phyloP scores from a whole-genome alignment of 2,888 invertebrate species.

The Latheticus oryzae region DNA sequence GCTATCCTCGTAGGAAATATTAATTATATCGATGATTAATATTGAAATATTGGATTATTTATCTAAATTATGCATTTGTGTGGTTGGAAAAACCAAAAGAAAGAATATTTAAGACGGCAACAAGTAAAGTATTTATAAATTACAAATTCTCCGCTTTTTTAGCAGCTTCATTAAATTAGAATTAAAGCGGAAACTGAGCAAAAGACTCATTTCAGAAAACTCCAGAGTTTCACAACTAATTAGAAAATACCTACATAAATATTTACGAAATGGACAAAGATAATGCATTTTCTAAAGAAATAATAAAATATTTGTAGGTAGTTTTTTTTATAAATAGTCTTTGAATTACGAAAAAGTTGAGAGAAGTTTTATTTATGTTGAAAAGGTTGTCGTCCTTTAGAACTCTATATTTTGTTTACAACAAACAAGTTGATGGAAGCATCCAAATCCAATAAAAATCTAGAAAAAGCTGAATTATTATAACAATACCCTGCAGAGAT shows the following conservation, averaged over 20 bases:
- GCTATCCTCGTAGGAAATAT: constrained; percentile 28
- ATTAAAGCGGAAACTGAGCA: constrained; percentile 7
- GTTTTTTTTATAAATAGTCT: no score
- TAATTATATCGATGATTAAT: constrained; percentile 28
- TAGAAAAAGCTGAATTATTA: constrained; percentile 9
- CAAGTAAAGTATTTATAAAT: constrained; percentile 30
- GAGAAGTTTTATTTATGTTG: no score
- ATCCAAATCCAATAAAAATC: no score
- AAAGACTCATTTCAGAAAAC: constrained; percentile 1
- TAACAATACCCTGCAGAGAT: constrained; percentile 7
- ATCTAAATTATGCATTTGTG: not conserved
- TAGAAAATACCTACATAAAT: no score
- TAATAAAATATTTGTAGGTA: no score
- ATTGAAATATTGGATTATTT: constrained; percentile 7
- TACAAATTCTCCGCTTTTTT: constrained; percentile 6
- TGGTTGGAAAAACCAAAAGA: not conserved
- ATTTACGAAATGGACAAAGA: no score
- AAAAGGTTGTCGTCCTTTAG: no score
- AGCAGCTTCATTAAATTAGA: constrained; percentile 17
- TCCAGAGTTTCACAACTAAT: constrained; percentile 4
- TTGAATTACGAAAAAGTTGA: no score
- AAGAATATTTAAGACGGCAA: constrained; percentile 19
- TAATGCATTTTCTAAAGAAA: no score
- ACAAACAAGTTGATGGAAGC: no score
- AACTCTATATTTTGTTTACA: no score